Base-by-base conservation (phyloP, 2,113 vertebrate species). In the Colistium nudipinnis region DNA sequence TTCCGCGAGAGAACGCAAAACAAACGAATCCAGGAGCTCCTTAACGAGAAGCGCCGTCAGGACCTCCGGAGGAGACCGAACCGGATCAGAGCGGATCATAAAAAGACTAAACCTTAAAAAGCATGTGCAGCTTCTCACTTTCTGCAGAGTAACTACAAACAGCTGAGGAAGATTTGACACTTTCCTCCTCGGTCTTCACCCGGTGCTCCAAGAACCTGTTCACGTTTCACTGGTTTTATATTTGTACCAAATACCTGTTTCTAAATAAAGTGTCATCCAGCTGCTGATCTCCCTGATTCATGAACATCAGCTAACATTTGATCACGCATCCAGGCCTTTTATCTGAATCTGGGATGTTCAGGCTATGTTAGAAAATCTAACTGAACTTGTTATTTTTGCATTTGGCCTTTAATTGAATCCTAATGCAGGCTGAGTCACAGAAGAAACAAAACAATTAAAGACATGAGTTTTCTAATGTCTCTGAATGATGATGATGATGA, bases 11-110 rank as follows among this genome's bases (percentile, higher is more conserved):
- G 90, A 90, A 99, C 96, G 4, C 95, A 93, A 71, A 98, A 98
- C 93, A 95, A 93, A 88, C 92, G 96, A 51, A 98, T 99, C 84
- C 96, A 98, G 74, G 90, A 97, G 90, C 93, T 99, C 68, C 93
- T 99, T 19, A 95, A 94, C 2, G 95, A 96, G 82, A 96, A 93
- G 72, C 91, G 86, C 0, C 81, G 54, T 2, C 79, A 87, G 72
- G 93, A 86, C 11, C 72, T 82, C 5, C 43, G 82, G 38, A 81
- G 25, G 69, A 62, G 89, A 81, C 60, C 90, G 16, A 92, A 87
- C 55, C 91, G 91, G 83, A 88, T 60, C 47, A 72, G 66, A 70
- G 69, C 2, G 47, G 56, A 28, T 35, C 69, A 16, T 73, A 59
- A 43, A 68, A 51, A 59, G 22, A 10, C 27, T 45, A 0, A 35